A percentile compares a stretch with the other conserved stretches of the same genome.
Evolutionary conservation across 2,888 invertebrate genomes (phyloP).

Genomic region (Ommatoiulus sabulosus): DNA sequence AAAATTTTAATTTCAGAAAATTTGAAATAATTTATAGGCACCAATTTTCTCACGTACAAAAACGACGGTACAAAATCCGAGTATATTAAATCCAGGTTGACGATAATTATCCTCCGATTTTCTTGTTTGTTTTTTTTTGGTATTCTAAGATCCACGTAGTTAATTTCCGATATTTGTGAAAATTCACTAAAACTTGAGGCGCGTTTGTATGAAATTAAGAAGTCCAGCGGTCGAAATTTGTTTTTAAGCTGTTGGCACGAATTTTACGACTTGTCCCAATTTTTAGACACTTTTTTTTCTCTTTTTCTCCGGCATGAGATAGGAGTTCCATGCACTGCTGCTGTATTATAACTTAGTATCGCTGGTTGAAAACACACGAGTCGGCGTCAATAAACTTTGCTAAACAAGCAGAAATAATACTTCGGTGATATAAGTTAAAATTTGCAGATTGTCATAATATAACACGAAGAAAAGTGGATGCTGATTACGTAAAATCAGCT

Average conservation of each 20-base stretch:
- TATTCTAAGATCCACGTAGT: neutral
- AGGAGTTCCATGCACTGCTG: slow-evolving; percentile 3
- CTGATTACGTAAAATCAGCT: slow-evolving; percentile 25
- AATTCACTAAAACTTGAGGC: neutral
- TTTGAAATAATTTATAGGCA: neutral
- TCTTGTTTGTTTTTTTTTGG: neutral
- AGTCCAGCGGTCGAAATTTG: slow-evolving; percentile 17
- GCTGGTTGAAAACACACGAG: neutral
- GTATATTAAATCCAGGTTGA: neutral
- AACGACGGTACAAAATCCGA: neutral
- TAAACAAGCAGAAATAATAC: neutral
- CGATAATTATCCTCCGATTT: neutral
- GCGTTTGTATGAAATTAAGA: neutral
- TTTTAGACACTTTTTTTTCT: neutral
- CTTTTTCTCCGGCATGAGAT: slow-evolving; percentile 35
- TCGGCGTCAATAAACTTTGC: slow-evolving; percentile 36
- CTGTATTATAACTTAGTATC: slow-evolving; percentile 18
- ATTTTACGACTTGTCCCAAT: slow-evolving; percentile 43
- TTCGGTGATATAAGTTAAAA: neutral
- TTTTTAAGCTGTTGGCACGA: slow-evolving; percentile 31
- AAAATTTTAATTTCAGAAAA: neutral
- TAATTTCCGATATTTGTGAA: neutral
- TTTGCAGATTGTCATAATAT: slow-evolving; percentile 4
- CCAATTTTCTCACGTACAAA: neutral
- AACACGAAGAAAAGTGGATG: slow-evolving; percentile 18